A percentile compares a stretch with the other conserved stretches of the same genome.
phyloP scores from a whole-genome alignment of 2,797 vertebrate genomes.

The Cetoscarus ocellatus region DNA sequence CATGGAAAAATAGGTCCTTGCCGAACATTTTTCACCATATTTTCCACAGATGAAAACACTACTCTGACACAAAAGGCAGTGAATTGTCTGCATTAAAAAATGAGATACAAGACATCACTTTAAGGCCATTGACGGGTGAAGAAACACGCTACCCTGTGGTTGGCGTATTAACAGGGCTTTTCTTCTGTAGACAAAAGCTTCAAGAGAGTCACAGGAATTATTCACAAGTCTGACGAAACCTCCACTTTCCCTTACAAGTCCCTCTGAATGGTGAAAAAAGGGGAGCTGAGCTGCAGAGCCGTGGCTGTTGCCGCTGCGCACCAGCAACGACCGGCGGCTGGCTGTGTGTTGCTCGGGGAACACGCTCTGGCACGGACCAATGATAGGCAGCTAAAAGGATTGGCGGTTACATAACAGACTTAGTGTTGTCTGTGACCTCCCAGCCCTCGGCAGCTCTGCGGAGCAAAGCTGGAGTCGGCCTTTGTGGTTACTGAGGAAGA shows the following conservation, averaged over 20 bases:
- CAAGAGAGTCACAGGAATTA: conserved; percentile 37
- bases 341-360: conserved; percentile 19
- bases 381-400: conserved; percentile 61
- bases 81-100: conserved; percentile 19
- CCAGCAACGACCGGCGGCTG: conserved; percentile 7
- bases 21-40: no score
- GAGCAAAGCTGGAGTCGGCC: conserved; percentile 13
- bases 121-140: conserved; percentile 28
- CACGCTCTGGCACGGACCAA: conserved; percentile 39
- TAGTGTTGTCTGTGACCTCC: conserved; percentile 47
- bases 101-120: conserved; percentile 21
- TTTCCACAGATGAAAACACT: no score
- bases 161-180: conserved; percentile 50
- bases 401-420: conserved; percentile 58
- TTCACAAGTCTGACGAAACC: conserved; percentile 36
- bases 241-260: conserved; percentile 43
- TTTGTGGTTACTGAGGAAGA: neutral
- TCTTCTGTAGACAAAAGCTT: conserved; percentile 46
- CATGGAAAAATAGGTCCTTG: no score
- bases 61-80: no score
- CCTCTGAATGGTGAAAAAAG: conserved; percentile 15
- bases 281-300: neutral
- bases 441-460: conserved; percentile 18
- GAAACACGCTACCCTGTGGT: conserved; percentile 12
- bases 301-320: conserved; percentile 1